These are phyloP conservation scores for Crematogaster levior DNA, from an alignment of 2,888 invertebrate species.

Conservation along the genomic window DNA sequence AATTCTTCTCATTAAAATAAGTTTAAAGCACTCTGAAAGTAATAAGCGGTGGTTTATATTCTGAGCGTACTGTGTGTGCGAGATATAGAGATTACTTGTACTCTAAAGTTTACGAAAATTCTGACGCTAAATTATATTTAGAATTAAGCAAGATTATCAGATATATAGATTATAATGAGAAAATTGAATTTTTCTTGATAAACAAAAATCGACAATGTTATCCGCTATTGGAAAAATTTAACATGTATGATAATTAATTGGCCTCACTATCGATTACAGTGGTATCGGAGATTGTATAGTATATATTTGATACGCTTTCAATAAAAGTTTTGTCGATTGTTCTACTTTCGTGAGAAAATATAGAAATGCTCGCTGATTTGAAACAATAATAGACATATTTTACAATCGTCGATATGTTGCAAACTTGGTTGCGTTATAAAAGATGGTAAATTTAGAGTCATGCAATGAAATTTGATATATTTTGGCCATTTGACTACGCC, in stretches of 20 bases:
- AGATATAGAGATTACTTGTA: conserved; percentile 38
- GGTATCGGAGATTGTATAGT: background rate
- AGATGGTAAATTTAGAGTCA: background rate
- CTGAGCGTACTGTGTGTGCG: background rate
- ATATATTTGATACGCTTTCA: conserved; percentile 5
- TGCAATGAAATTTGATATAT: conserved; percentile 15
- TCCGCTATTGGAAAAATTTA: background rate
- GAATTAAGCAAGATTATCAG: conserved; percentile 19
- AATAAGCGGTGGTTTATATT: conserved; percentile 44
- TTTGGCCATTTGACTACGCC: background rate
- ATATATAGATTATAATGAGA: conserved; percentile 30
- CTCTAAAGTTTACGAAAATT: conserved; percentile 29
- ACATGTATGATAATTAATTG: conserved; percentile 9
- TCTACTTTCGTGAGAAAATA: conserved; percentile 25
- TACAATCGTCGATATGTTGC: background rate
- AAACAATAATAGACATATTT: background rate
- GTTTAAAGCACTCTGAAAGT: conserved; percentile 18
- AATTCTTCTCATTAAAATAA: conserved; percentile 37
- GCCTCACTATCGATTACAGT: background rate
- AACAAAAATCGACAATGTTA: background rate
- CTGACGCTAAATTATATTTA: conserved; percentile 17
- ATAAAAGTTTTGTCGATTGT: conserved; percentile 2
- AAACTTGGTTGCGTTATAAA: background rate
- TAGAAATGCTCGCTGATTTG: conserved; percentile 26
- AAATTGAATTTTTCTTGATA: conserved; percentile 18